A percentile compares a stretch with the other conserved stretches of the same genome.
These are phyloP conservation scores for Drosophila bocki DNA, from an alignment of 1,140 invertebrate genomes.

Conservation along the genomic window DNA sequence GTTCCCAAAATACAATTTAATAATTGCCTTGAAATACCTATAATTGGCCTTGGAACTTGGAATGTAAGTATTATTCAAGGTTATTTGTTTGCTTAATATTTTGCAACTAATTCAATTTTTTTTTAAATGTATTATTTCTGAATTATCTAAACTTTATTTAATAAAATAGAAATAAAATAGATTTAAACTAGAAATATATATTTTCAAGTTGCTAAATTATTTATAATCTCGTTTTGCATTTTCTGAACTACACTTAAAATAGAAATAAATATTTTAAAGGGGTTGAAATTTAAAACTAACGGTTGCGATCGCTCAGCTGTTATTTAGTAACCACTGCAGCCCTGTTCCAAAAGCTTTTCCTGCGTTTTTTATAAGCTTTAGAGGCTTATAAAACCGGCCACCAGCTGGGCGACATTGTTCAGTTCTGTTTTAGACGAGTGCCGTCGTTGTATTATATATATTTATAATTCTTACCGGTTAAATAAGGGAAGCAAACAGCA, in stretches of 20 bases:
- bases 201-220: too few relatives aligned
- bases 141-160: not conserved
- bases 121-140: not conserved
- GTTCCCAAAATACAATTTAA: conserved; percentile 32
- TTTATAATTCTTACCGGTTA: conserved; percentile 31
- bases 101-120: not conserved
- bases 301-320: conserved; percentile 39
- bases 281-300: conserved; percentile 16
- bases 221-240: too few relatives aligned
- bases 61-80: conserved; percentile 21
- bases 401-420: conserved; percentile 52
- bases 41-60: conserved; percentile 66
- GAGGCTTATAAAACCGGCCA: conserved; percentile 52
- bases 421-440: conserved; percentile 23
- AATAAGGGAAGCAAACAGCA: not conserved
- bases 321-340: conserved; percentile 10
- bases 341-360: conserved; percentile 43
- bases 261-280: not conserved
- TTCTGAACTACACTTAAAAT: too few relatives aligned
- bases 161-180: too few relatives aligned
- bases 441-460: conserved; percentile 10
- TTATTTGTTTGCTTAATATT: not conserved
- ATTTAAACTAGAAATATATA: too few relatives aligned
- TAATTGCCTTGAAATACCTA: conserved; percentile 43
- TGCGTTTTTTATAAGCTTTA: conserved; percentile 24